Evolutionary conservation across 2,888 invertebrate species (phyloP).

Genomic region (Troides helena): DNA sequence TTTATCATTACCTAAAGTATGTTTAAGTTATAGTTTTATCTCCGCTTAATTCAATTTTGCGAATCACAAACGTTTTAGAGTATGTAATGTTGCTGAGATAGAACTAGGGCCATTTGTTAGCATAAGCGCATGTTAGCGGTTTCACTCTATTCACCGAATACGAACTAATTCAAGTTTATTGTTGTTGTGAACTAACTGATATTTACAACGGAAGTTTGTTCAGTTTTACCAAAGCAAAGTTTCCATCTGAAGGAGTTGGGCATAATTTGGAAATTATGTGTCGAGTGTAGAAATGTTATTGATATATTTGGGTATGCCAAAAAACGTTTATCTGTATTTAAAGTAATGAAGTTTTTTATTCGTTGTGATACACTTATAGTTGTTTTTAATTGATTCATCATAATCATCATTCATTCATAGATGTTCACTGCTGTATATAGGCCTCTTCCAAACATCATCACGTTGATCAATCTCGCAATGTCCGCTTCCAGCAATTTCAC

Average conservation of each 20-base stretch:
- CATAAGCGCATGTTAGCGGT: neutral
- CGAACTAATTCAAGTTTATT: slow-evolving; percentile 9
- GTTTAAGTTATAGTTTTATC: no score
- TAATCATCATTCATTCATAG: no score
- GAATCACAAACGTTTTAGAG: neutral
- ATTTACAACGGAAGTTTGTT: slow-evolving; percentile 3
- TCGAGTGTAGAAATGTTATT: neutral
- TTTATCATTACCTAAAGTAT: no score
- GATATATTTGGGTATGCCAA: neutral
- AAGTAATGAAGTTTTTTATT: neutral
- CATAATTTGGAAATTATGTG: neutral
- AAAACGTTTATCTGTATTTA: neutral
- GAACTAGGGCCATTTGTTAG: slow-evolving; percentile 2
- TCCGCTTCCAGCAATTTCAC: no score
- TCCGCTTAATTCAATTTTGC: neutral
- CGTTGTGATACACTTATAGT: no score
- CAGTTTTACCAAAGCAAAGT: neutral
- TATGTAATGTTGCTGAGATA: neutral
- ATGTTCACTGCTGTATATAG: no score
- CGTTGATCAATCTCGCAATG: no score
- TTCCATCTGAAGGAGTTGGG: neutral
- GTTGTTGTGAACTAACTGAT: slow-evolving; percentile 2
- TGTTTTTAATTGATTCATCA: no score
- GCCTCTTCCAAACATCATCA: no score
- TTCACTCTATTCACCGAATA: slow-evolving; percentile 4